These are phyloP conservation scores for Dendrocincla fuliginosa DNA, from an alignment of 2,797 vertebrate species.

Conservation along the genomic window DNA sequence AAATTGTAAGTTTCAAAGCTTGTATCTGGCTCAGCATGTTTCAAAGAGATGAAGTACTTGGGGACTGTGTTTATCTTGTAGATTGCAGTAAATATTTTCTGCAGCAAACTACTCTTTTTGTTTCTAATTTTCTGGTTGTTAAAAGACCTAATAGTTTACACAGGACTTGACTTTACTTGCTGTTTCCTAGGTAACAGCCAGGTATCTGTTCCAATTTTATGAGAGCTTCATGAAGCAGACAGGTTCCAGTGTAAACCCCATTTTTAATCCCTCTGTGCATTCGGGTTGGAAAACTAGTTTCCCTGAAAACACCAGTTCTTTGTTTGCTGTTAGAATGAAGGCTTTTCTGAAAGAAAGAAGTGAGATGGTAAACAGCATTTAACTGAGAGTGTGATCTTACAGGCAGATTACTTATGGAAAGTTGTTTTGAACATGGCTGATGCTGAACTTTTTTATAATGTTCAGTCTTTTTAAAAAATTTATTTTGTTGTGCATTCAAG, in stretches of 20 bases:
- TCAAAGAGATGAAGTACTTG: not conserved
- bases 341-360: not conserved
- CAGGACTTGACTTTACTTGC: constrained; percentile 67
- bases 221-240: constrained; percentile 36
- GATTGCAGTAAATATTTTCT: constrained; percentile 9
- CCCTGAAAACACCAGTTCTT: not conserved
- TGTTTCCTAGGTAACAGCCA: constrained; percentile 76
- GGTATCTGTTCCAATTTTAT: constrained; percentile 61
- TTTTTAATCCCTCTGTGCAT: not conserved
- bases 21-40: accelerated
- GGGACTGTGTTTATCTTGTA: not conserved
- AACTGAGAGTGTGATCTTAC: not conserved
- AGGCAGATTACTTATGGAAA: not conserved
- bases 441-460: not conserved
- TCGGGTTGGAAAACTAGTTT: not conserved
- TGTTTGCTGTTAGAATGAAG: not conserved
- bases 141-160: constrained; percentile 69
- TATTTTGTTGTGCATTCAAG: not conserved
- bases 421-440: not conserved
- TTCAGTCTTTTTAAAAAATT: not conserved
- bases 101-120: not conserved
- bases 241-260: not conserved
- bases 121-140: constrained; percentile 70
- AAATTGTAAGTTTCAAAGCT: constrained; percentile 8
- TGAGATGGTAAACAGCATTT: not conserved